Base-by-base conservation (phyloP, 2,888 invertebrate species). In the Habroteleia sp. region DNA sequence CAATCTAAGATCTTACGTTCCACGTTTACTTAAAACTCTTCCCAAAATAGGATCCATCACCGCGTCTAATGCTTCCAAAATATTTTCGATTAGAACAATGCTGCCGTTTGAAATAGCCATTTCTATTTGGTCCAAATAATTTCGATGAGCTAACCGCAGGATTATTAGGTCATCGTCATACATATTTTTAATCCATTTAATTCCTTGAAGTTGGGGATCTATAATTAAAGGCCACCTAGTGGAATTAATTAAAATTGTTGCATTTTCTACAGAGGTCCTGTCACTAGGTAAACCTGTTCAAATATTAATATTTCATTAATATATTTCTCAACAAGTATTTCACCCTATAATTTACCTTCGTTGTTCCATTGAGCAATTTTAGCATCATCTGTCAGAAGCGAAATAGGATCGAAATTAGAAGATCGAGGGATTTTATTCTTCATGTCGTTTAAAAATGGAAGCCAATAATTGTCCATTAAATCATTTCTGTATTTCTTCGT, bases 211-310 rank as follows among this genome's bases (percentile, higher is more conserved):
- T 88, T 97, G 97, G 0, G 97, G 97, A 90, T 98, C 98, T 79
- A 98, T 97, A 93, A 98, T 96, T 10, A 98, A 90, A 0, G 98
- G 97, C 96, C 97, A 98, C 16, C 97, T 91, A 31, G 96, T 93
- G 0, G 97, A 97, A 88, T 94, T 95, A 10, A 94, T 93, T 52
- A 98, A 91, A 79, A 98, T 97, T 10, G 96, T 95, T 2, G 97
- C 98, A 88, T 98, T 98, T 89, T 98, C 97, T 0, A 96, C 92
- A 3, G 97, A 97, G 97, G 97, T 97, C 46, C 94, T 91, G 87
- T 98, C 98, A 48, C 94, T 94, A 2, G 98, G 98, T 42, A 98
- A 89, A 0, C 94, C 88, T 87, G 29, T 13, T 42, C 33, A 33
- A 25, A 11, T 16, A 14, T 16, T 35, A 25, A 8, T 25, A 33